Evolutionary conservation across 2,797 vertebrate species (phyloP).

Genomic region (Sphaeramia orbicularis): DNA sequence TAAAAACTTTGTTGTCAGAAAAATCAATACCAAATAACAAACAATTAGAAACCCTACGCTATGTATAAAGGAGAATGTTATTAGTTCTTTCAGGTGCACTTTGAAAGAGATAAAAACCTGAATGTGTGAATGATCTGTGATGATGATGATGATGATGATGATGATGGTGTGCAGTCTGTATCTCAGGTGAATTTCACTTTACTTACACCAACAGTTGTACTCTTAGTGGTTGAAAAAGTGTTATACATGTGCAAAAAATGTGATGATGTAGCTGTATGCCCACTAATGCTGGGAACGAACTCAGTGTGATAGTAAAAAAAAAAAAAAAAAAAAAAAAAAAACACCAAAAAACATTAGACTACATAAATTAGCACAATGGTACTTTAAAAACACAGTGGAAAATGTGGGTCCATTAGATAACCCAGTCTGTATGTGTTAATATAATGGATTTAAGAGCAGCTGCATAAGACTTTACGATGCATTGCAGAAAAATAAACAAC

Average conservation of each 20-base stretch:
- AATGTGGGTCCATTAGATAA: conserved; percentile 26
- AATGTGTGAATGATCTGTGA: conserved; percentile 12
- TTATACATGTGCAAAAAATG: too few relatives aligned
- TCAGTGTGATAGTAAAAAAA: too few relatives aligned
- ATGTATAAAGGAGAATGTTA: conserved; percentile 17
- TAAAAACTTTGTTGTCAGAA: neutral
- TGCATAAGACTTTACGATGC: neutral
- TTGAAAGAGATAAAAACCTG: conserved; percentile 74
- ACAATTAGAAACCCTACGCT: conserved; percentile 21
- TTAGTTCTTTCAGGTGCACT: conserved; percentile 12
- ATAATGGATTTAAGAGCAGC: conserved; percentile 19
- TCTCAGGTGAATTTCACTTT: too few relatives aligned
- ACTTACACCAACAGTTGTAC: too few relatives aligned
- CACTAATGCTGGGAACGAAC: too few relatives aligned
- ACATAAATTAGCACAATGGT: too few relatives aligned
- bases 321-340: too few relatives aligned
- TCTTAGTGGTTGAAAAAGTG: too few relatives aligned
- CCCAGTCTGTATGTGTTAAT: conserved; percentile 1
- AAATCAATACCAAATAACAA: conserved; percentile 5
- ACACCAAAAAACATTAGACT: too few relatives aligned
- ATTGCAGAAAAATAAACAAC: neutral
- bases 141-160: too few relatives aligned
- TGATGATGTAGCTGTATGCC: too few relatives aligned
- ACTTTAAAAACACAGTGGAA: neutral
- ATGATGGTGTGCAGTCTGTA: too few relatives aligned